Evolutionary conservation across 2,888 invertebrate genomes (phyloP), one percentile per base, ranked within the genome.

Genomic region (Magallana nippona): DNA sequence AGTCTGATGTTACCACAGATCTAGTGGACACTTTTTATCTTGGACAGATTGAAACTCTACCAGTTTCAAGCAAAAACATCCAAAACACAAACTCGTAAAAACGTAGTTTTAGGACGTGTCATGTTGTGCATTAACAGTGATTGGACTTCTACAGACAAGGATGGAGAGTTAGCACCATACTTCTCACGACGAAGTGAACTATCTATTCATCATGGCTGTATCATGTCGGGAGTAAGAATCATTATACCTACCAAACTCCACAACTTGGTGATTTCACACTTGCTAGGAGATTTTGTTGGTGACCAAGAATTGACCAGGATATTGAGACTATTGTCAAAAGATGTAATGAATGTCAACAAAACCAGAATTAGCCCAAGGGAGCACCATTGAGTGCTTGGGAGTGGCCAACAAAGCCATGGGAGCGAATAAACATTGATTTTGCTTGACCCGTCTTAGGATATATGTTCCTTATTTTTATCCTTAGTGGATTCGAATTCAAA

Each of bases 371-470:
- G n/a, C 92, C 2, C 86, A 63, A 63, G 62, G n/a, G 62, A 63
- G 62, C 62, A 63, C 62, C 62, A 22, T 19, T 63, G 62, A 63
- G 88, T 71, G 87, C 92, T 17, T 93, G 93, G 92, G 85, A 87
- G 22, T 86, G 71, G 62, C 88, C 93, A 56, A 87, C 85, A 5
- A 85, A 88, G 79, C 90, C 92, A 15, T 94, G 93, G 93, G 89
- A 93, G 83, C 88, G 94, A 22, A 86, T 94, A 3, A 94, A 95
- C 88, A 89, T 94, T 22, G 95, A 95, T 88, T 94, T 93, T 89
- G 93, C 94, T 15, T 79, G 79, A 63, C 94, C 93, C 44, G 85
- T 93, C 62, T 77, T 90, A 5, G 91, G 89, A 15, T 84, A 84
- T 13, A 91, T 82, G 77, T 79, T 83, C 27, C 15, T 83, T n/a